These are phyloP conservation scores for Dolichallabes microphthalmus DNA, from an alignment of 2,113 vertebrate genomes.

Conservation along the genomic window DNA sequence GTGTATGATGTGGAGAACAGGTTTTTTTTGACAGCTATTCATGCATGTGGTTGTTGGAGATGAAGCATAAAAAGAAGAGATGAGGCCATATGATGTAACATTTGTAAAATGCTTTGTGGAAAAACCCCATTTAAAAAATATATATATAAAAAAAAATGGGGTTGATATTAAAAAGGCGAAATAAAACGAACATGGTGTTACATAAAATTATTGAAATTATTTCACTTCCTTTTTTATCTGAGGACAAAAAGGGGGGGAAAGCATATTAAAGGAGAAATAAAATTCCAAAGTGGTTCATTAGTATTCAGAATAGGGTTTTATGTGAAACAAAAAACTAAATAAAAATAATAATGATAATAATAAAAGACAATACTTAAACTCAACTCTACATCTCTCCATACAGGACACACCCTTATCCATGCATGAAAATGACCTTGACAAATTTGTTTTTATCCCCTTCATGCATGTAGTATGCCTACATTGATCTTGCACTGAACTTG, in stretches of 20 bases:
- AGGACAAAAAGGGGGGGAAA: not conserved
- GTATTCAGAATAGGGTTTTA: not conserved
- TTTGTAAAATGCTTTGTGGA: not conserved
- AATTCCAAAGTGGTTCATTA: not conserved
- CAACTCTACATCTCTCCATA: no score
- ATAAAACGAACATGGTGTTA: not conserved
- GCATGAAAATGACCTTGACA: not conserved
- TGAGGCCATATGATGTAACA: not conserved
- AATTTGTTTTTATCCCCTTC: not conserved
- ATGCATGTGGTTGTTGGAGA: constrained; percentile 1
- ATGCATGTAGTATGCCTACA: not conserved
- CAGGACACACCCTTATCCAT: not conserved
- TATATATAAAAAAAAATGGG: no score
- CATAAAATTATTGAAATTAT: not conserved
- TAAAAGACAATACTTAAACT: not conserved
- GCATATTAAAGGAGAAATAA: not conserved
- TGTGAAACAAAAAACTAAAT: not conserved
- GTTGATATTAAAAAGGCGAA: not conserved
- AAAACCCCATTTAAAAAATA: no score
- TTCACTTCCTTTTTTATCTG: not conserved
- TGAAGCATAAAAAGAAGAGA: not conserved
- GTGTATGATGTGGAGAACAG: constrained; percentile 5
- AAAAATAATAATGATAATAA: not conserved
- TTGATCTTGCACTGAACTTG: constrained; percentile 46
- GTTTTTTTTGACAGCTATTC: constrained; percentile 22